A percentile compares a stretch with the other conserved stretches of the same genome.
These are phyloP conservation scores for Balaeniceps rex DNA, from an alignment of 2,113 vertebrate genomes.

Conservation along the genomic window DNA sequence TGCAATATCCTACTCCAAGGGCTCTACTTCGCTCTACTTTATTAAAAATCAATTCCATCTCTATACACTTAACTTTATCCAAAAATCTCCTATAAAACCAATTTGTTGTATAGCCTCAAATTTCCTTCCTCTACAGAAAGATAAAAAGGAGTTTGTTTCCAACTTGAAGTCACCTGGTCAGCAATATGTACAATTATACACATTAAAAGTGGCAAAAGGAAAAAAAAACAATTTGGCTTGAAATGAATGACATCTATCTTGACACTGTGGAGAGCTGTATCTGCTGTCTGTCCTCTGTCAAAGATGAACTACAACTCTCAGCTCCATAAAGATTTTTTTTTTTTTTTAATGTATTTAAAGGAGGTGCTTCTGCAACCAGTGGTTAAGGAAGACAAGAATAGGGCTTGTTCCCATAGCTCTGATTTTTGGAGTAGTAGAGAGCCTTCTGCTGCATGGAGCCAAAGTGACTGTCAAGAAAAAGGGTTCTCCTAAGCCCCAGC, in stretches of 20 bases:
- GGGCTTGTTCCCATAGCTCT: not conserved
- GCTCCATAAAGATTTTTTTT: not conserved
- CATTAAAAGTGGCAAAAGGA: not conserved
- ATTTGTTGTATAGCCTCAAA: not conserved
- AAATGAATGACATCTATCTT: not conserved
- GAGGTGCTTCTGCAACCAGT: not conserved
- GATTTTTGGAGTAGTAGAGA: not conserved
- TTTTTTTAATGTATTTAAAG: not conserved
- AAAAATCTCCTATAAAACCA: not conserved
- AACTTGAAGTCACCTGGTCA: not conserved
- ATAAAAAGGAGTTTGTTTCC: not conserved
- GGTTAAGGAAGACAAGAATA: not conserved
- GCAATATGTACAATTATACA: not conserved
- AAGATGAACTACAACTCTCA: not conserved
- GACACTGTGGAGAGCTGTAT: not conserved
- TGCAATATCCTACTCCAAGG: not conserved
- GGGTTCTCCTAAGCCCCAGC: accelerated
- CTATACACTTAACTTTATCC: not conserved
- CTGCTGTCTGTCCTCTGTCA: not conserved
- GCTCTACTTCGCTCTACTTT: not conserved
- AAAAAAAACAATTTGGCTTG: not conserved
- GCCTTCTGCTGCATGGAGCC: not conserved
- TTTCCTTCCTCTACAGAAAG: not conserved
- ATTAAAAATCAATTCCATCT: not conserved
- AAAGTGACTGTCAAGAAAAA: accelerated